Evolutionary conservation across 2,888 invertebrate species (phyloP).

Genomic region (Thyatira batis): DNA sequence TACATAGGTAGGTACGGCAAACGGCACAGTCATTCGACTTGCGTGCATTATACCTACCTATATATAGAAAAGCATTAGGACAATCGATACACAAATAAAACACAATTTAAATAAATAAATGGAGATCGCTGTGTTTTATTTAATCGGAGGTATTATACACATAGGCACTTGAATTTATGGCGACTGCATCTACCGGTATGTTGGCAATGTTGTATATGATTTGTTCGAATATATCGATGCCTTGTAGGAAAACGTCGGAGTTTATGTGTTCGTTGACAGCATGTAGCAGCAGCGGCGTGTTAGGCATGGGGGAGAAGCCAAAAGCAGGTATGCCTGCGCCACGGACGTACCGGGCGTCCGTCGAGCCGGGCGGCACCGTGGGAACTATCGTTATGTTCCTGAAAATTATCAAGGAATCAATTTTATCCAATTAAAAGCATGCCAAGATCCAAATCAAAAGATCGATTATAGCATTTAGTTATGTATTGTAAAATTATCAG

Average conservation of each 20-base stretch:
- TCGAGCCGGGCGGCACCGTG: constrained; percentile 91
- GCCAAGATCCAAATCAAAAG: too few relatives aligned
- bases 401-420: constrained; percentile 33
- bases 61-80: too few relatives aligned
- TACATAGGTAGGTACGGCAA: too few relatives aligned
- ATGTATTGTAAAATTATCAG: too few relatives aligned
- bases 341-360: constrained; percentile 89
- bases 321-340: constrained; percentile 88
- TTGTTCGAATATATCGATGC: constrained; percentile 87
- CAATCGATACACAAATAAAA: background rate
- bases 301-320: constrained; percentile 92
- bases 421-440: background rate
- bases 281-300: constrained; percentile 89
- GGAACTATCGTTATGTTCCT: constrained; percentile 83
- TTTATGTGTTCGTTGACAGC: constrained; percentile 91
- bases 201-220: constrained; percentile 48
- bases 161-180: constrained; percentile 14
- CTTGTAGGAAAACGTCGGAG: constrained; percentile 85
- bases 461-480: too few relatives aligned
- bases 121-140: background rate
- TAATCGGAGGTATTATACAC: constrained; percentile 8
- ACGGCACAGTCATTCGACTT: too few relatives aligned
- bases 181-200: constrained; percentile 11
- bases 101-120: background rate
- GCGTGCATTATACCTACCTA: too few relatives aligned